Conservation (phyloP, 2,888 invertebrate species). For the Cheilosia pagana region DNA sequence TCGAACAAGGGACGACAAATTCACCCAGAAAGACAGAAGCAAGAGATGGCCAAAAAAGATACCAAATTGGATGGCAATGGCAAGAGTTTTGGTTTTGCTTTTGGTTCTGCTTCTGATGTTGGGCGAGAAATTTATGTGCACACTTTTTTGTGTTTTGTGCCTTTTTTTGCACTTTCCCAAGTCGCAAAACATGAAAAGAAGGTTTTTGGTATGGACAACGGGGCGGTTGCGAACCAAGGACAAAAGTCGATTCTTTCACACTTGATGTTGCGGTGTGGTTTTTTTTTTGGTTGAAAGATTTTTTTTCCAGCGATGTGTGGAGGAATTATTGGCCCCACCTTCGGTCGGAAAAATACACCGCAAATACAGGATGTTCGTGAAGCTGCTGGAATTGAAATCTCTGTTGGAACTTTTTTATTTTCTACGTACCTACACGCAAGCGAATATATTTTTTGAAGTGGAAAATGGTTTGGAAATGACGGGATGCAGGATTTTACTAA, state of each 20-base stretch:
- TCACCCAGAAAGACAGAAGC: conserved; percentile 35
- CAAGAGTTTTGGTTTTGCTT: conserved; percentile 32
- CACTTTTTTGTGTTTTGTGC: conserved; percentile 28
- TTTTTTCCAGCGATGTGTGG: neutral
- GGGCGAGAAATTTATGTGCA: conserved; percentile 61
- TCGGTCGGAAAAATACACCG: neutral
- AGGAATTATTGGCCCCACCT: conserved; percentile 13
- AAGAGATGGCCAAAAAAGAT: conserved; percentile 30
- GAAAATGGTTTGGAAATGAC: too few relatives aligned
- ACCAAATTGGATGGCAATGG: conserved; percentile 52
- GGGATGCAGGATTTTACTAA: too few relatives aligned
- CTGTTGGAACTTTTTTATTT: too few relatives aligned
- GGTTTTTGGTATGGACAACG: conserved; percentile 6
- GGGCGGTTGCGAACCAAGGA: neutral
- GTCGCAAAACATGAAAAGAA: conserved; percentile 45
- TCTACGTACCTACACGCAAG: too few relatives aligned
- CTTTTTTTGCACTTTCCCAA: conserved; percentile 1
- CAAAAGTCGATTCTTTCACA: conserved; percentile 35
- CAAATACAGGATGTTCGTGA: conserved; percentile 6
- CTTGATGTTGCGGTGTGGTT: conserved; percentile 14
- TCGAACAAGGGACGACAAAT: conserved; percentile 56
- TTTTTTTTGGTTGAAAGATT: neutral
- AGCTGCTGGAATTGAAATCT: neutral
- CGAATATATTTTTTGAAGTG: too few relatives aligned
- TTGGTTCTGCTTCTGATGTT: conserved; percentile 39